Evolutionary conservation across 2,797 vertebrate genomes (phyloP).

Genomic region (Enteromius thamalakanensis): DNA sequence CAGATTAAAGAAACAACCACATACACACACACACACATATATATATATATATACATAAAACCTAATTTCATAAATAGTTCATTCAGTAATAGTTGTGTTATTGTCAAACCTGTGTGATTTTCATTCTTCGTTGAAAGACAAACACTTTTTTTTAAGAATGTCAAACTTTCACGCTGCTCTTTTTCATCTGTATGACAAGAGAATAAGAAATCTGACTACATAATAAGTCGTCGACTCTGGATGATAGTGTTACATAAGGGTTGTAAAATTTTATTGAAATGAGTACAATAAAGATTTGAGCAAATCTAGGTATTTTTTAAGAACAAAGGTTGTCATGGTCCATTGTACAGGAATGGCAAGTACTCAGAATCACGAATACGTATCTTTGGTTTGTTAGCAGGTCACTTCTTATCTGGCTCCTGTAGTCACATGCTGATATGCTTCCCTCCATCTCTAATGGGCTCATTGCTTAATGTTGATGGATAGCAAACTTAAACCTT

Average conservation of each 20-base stretch:
- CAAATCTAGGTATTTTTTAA: not conserved
- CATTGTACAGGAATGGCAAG: constrained; percentile 57
- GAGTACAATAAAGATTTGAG: not conserved
- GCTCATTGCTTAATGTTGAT: not conserved
- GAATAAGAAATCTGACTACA: not conserved
- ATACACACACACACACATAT: no score
- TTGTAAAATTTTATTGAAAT: not conserved
- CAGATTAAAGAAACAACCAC: no score
- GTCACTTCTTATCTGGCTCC: constrained; percentile 65
- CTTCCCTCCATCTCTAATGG: constrained; percentile 23
- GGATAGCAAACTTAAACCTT: not conserved
- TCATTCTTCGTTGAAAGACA: not conserved
- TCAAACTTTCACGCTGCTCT: not conserved
- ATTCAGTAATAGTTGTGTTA: not conserved
- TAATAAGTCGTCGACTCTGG: not conserved
- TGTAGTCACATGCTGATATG: constrained; percentile 62
- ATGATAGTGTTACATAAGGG: not conserved
- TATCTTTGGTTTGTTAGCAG: constrained; percentile 65
- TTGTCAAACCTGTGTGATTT: not conserved
- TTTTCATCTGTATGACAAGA: not conserved
- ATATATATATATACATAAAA: not conserved
- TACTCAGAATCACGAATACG: constrained; percentile 68
- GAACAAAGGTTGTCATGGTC: constrained; percentile 1
- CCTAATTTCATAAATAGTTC: not conserved
- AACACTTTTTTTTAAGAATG: not conserved